phyloP scores from a whole-genome alignment of 2,113 vertebrate genomes.

The Oryzias curvinotus region DNA sequence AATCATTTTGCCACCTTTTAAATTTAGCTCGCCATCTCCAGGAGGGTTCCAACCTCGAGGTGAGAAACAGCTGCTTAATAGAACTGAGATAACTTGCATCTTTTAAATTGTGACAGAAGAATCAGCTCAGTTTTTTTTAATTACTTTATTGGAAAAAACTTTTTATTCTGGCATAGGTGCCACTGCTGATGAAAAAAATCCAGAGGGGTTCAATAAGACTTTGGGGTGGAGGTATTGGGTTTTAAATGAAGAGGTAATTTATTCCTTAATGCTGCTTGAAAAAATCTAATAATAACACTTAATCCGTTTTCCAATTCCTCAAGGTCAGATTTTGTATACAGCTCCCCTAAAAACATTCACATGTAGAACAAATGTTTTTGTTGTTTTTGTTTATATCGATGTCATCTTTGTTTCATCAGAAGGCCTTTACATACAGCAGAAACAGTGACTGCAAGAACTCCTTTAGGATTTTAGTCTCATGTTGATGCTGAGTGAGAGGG shows the following conservation, averaged over 20 bases:
- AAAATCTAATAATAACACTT: conserved; percentile 3
- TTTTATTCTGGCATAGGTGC: conserved; percentile 5
- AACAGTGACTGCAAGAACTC: conserved; percentile 42
- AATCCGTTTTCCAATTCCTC: conserved; percentile 17
- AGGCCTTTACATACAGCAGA: no score
- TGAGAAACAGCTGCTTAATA: conserved; percentile 1
- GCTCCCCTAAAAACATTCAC: background rate
- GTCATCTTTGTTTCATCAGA: no score
- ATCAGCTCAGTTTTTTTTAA: background rate
- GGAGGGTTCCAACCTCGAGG: conserved; percentile 5
- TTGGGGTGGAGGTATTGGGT: conserved; percentile 10
- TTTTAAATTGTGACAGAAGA: conserved; percentile 21
- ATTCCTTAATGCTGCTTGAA: conserved; percentile 26
- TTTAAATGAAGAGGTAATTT: conserved; percentile 32
- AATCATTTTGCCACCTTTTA: conserved; percentile 21
- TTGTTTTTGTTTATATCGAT: conserved; percentile 2
- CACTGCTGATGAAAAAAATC: conserved; percentile 11
- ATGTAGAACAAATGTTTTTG: background rate
- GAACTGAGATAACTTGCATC: conserved; percentile 7
- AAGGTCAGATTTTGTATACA: conserved; percentile 17
- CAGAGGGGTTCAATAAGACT: conserved; percentile 13
- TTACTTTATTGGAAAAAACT: conserved; percentile 6
- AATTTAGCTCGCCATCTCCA: conserved; percentile 8
- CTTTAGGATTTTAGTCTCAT: conserved; percentile 25
- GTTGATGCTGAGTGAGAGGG: background rate